phyloP scores from a whole-genome alignment of 2,888 invertebrate genomes.

The Zootermopsis nevadensis region DNA sequence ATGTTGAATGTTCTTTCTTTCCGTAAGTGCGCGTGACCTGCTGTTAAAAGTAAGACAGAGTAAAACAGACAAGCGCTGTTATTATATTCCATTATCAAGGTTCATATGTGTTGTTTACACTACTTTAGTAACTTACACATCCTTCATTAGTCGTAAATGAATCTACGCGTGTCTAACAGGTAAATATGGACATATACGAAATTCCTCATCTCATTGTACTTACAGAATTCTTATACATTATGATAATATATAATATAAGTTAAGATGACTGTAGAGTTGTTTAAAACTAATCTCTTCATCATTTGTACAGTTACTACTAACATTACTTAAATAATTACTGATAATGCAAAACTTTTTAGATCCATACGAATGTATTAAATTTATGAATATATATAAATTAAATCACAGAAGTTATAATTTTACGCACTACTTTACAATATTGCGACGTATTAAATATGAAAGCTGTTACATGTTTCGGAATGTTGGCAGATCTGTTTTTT shows the following conservation, averaged over 20 bases:
- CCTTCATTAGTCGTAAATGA: background rate
- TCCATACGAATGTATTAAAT: background rate
- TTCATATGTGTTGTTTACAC: background rate
- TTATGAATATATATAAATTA: background rate
- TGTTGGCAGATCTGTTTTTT: background rate
- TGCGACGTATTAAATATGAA: background rate
- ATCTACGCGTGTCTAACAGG: background rate
- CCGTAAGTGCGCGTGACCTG: too few species aligned
- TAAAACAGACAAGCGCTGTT: too few species aligned
- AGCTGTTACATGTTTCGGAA: constrained; percentile 1
- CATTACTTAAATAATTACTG: background rate
- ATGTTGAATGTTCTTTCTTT: too few species aligned
- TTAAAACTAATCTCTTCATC: background rate
- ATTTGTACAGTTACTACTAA: constrained; percentile 3
- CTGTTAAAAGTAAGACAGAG: too few species aligned
- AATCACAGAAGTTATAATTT: background rate
- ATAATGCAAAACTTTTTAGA: background rate
- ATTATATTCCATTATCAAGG: background rate
- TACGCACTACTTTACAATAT: background rate
- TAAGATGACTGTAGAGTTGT: background rate
- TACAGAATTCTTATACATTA: constrained; percentile 7
- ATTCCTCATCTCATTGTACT: background rate
- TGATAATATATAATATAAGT: background rate
- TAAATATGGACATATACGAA: constrained; percentile 5
- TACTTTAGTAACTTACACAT: background rate